phyloP scores from a whole-genome alignment of 1,140 invertebrate genomes.

The Drosophila guanche region DNA sequence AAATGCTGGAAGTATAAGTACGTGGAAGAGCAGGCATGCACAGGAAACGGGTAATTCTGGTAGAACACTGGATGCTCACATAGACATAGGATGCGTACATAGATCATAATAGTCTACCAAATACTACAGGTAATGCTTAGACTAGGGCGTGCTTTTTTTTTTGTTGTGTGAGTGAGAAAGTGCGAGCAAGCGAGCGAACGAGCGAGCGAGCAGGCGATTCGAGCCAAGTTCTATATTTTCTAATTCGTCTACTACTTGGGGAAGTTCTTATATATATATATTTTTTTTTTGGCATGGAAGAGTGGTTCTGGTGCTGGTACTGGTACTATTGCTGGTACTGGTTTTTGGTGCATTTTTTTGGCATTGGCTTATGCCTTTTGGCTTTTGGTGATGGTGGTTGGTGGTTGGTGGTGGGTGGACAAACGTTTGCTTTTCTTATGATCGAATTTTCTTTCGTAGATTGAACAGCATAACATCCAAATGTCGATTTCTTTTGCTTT shows the following conservation, averaged over 20 bases:
- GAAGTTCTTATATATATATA: too few relatives aligned
- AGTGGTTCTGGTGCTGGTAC: slow-evolving; percentile 31
- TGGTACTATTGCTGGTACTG: slow-evolving; percentile 11
- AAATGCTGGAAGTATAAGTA: slow-evolving; percentile 50
- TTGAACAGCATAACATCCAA: slow-evolving; percentile 84
- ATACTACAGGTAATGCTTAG: slow-evolving; percentile 10
- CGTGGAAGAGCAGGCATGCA: slow-evolving; percentile 26
- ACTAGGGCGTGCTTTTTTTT: slow-evolving; percentile 23
- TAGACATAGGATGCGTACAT: slow-evolving; percentile 23
- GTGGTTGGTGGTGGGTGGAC: slow-evolving; percentile 29
- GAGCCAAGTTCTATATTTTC: slow-evolving; percentile 49
- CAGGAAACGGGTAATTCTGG: slow-evolving; percentile 11
- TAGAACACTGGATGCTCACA: slow-evolving; percentile 36
- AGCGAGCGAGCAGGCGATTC: slow-evolving; percentile 55
- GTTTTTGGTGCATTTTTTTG: slow-evolving; percentile 8
- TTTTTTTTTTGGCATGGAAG: slow-evolving; percentile 5
- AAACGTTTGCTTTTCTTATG: slow-evolving; percentile 16
- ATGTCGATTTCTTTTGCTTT: slow-evolving; percentile 76
- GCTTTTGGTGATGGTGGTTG: slow-evolving; percentile 19
- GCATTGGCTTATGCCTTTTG: slow-evolving; percentile 1
- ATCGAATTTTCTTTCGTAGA: slow-evolving; percentile 35
- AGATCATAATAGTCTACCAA: slow-evolving; percentile 26
- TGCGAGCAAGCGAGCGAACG: slow-evolving; percentile 51
- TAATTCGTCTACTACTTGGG: slow-evolving; percentile 29
- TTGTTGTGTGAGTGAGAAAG: slow-evolving; percentile 43